Evolutionary conservation across 2,113 vertebrate genomes (phyloP).

Genomic region (Tor tambroides): DNA sequence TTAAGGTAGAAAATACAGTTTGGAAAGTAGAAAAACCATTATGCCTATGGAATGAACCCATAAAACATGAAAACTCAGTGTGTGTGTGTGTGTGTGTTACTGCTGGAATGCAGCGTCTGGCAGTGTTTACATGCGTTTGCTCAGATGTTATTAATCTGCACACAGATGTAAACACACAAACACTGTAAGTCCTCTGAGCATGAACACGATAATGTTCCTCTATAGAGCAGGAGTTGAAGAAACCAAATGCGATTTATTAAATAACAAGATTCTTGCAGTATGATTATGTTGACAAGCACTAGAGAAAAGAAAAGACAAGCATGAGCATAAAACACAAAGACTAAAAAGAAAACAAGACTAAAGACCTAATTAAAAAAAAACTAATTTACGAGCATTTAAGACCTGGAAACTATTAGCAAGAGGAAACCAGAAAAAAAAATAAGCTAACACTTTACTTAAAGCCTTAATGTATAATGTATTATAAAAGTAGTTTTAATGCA

Average conservation of each 20-base stretch:
- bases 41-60: background rate
- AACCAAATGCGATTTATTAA: background rate
- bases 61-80: background rate
- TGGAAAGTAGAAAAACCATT: background rate
- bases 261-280: background rate
- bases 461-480: too few relatives aligned
- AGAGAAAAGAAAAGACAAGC: background rate
- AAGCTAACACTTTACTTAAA: too few relatives aligned
- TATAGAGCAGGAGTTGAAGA: background rate
- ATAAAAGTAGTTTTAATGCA: too few relatives aligned
- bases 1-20: too few relatives aligned
- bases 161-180: slow-evolving; percentile 1
- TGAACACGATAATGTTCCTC: background rate
- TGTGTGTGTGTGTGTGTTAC: slow-evolving; percentile 14
- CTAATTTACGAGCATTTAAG: too few relatives aligned
- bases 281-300: background rate
- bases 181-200: background rate
- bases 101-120: background rate
- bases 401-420: too few relatives aligned
- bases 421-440: too few relatives aligned
- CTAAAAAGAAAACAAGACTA: background rate
- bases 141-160: slow-evolving; percentile 28
- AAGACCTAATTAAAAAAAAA: background rate
- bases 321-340: too few relatives aligned
- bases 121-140: background rate